Evolutionary conservation across 2,113 vertebrate genomes (phyloP), one percentile per base, ranked within the genome.

Genomic region (Microtus ochrogaster): DNA sequence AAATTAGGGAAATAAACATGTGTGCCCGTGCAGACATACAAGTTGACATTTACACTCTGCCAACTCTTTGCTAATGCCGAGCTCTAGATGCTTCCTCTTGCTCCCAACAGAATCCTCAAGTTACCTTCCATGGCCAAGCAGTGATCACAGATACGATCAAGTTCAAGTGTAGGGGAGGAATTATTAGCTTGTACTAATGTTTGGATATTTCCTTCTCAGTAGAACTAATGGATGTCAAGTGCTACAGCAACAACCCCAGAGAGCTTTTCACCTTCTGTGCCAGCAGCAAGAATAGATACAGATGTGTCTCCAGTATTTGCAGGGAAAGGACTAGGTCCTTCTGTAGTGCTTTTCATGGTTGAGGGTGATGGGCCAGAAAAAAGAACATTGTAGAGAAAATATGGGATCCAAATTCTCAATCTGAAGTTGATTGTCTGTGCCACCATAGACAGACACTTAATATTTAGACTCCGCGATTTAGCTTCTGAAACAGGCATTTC

Each of bases 151-250:
- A 95, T 96, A 98, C 98, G 97, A 39, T 73, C 88, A 94, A 89
- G 14, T 87, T 97, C 84, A 52, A 92, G 95, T 97, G 82, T 77
- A 97, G 33, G 5, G 92, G 81, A 94, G 95, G 98, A 98, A 98
- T 96, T 94, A 61, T 96, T 97, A 92, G 83, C 96, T 95, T 74
- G 61, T 97, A 88, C 78, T 93, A 90, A 90, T 90, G 33, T 79
- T 95, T 92, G 90, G 63, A 55, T 95, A 24, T 89, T 97, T 97
- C 72, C 66, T 39, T 95, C 89, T 89, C 63, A 94, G 83, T n/a
- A 91, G 74, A 85, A 91, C 63, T 87, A 97, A 96, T 95, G 94
- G 93, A 92, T 98, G 92, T 68, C 94, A 93, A 93, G 93, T 96
- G 91, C 91, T 93, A 97, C 96, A 68, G 76, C 92, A 65, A 66